Conservation (phyloP, 1,140 invertebrate genomes). For the Drosophila ananassae region DNA sequence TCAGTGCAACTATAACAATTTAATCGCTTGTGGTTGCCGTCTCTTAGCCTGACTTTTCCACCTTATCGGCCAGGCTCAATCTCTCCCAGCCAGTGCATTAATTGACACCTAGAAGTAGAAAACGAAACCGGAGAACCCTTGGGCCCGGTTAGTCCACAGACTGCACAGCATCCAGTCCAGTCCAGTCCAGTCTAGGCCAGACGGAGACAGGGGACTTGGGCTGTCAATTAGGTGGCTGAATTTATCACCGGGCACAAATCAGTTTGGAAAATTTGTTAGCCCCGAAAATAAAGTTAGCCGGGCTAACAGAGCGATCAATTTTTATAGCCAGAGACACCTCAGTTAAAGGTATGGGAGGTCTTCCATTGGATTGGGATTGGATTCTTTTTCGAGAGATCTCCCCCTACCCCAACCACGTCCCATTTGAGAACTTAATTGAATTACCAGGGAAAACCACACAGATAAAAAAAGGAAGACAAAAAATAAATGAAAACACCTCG, state of each 20-base stretch:
- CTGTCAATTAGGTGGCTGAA: conserved; percentile 76
- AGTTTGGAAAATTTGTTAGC: conserved; percentile 64
- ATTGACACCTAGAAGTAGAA: conserved; percentile 66
- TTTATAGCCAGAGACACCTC: conserved; percentile 58
- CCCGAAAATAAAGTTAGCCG: conserved; percentile 47
- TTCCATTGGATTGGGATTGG: neutral
- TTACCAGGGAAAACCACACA: conserved; percentile 48
- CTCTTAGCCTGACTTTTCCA: conserved; percentile 20
- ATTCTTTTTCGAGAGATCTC: neutral
- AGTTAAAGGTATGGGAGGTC: conserved; percentile 9
- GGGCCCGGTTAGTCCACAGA: conserved; percentile 1
- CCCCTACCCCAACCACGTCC: neutral
- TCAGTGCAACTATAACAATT: conserved; percentile 61
- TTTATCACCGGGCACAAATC: conserved; percentile 78
- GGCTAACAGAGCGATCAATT: conserved; percentile 80
- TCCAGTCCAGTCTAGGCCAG: neutral
- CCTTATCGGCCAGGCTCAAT: conserved; percentile 69
- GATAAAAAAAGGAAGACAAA: conserved; percentile 23
- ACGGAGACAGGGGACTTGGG: conserved; percentile 64
- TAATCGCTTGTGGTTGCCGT: conserved; percentile 50
- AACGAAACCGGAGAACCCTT: conserved; percentile 34
- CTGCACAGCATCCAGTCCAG: neutral
- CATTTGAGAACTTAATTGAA: conserved; percentile 76
- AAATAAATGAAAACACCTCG: conserved; percentile 24
- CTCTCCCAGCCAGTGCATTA: conserved; percentile 58